A percentile compares a stretch with the other conserved stretches of the same genome.
Evolutionary conservation across 2,888 invertebrate genomes (phyloP).

Genomic region (Hirtodrosophila confusa): DNA sequence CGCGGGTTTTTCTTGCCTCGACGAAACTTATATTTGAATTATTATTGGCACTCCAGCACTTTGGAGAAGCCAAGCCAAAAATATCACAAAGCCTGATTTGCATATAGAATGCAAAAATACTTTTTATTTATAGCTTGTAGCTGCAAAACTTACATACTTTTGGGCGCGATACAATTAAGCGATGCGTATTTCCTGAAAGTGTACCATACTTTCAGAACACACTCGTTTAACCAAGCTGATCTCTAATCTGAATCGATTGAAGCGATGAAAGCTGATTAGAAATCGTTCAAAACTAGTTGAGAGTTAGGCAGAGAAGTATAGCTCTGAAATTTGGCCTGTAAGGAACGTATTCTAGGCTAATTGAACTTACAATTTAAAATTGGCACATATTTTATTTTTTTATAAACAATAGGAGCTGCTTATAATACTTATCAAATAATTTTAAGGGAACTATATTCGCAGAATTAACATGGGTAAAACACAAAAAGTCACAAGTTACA

Average conservation of each 20-base stretch:
- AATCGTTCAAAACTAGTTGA: too few relatives aligned
- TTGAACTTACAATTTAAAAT: too few relatives aligned
- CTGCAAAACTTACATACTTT: conserved; percentile 37
- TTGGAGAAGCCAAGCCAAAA: conserved; percentile 26
- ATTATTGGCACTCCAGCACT: conserved; percentile 55
- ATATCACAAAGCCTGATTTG: conserved; percentile 65
- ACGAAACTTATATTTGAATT: conserved; percentile 64
- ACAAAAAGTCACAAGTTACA: too few relatives aligned
- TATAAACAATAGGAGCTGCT: too few relatives aligned
- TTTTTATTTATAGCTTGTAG: conserved; percentile 37
- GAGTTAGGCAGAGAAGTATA: too few relatives aligned
- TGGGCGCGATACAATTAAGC: conserved; percentile 13
- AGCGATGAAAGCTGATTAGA: too few relatives aligned
- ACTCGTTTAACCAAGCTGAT: not conserved
- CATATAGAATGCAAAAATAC: conserved; percentile 64
- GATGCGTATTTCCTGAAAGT: not conserved
- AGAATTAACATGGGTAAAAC: too few relatives aligned
- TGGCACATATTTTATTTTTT: too few relatives aligned
- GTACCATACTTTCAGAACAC: conserved; percentile 29
- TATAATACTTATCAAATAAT: too few relatives aligned
- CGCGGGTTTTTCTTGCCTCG: conserved; percentile 29
- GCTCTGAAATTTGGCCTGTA: too few relatives aligned
- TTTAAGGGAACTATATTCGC: too few relatives aligned
- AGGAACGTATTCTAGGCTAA: too few relatives aligned
- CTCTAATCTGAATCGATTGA: not conserved